phyloP scores from a whole-genome alignment of 2,113 vertebrate species.

The Antechinus flavipes region DNA sequence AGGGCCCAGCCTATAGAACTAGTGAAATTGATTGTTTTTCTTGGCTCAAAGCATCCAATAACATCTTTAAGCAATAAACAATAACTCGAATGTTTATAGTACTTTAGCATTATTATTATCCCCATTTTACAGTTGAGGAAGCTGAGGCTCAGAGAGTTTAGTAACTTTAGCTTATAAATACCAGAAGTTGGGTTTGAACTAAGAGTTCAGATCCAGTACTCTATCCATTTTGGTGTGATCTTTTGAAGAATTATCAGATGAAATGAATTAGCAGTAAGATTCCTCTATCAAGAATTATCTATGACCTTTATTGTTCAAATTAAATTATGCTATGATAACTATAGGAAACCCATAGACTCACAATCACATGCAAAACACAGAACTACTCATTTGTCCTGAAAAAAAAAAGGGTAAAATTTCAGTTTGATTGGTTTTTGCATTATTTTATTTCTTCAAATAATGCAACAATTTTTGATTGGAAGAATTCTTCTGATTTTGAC shows the following conservation, averaged over 20 bases:
- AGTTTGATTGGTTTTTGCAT: background rate
- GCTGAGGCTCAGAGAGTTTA: background rate
- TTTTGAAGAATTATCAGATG: background rate
- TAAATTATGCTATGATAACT: background rate
- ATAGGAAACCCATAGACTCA: background rate
- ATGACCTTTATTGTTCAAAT: background rate
- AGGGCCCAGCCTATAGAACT: background rate
- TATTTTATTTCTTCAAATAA: background rate
- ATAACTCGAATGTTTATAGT: background rate
- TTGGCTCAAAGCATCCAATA: background rate
- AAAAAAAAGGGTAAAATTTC: background rate
- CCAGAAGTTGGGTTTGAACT: background rate
- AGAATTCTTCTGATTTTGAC: background rate
- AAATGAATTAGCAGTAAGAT: background rate
- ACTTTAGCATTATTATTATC: background rate
- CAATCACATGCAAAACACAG: background rate
- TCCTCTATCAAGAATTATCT: background rate
- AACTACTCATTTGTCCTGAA: background rate
- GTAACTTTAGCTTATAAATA: background rate
- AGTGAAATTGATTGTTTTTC: conserved; percentile 18
- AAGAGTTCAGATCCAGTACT: background rate
- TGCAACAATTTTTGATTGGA: background rate
- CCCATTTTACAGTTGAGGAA: background rate
- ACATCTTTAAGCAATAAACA: background rate
- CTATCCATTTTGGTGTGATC: background rate